A percentile compares a stretch with the other conserved stretches of the same genome.
Evolutionary conservation across 2,797 vertebrate genomes (phyloP).

Genomic region (Lithobates pipiens): DNA sequence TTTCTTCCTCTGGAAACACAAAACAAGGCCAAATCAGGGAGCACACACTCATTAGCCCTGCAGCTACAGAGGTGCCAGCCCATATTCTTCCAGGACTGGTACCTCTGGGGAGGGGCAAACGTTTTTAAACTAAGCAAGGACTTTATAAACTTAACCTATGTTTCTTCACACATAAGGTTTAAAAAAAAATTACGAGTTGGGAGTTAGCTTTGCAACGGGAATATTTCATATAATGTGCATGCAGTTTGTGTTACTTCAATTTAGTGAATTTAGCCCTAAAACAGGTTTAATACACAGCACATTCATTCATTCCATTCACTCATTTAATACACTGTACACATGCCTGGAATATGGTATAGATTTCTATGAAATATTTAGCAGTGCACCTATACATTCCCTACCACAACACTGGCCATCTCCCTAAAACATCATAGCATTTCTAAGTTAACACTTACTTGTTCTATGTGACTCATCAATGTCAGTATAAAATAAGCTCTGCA

Average conservation of each 20-base stretch:
- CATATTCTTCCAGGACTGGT: too few species aligned
- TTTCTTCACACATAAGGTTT: too few species aligned
- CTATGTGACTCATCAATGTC: constrained; percentile 67
- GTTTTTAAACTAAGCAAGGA: too few species aligned
- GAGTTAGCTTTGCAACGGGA: too few species aligned
- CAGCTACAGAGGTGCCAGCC: too few species aligned
- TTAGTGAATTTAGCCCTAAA: constrained; percentile 64
- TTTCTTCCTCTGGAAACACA: too few species aligned
- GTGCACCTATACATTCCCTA: constrained; percentile 65
- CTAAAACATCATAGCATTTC: constrained; percentile 68
- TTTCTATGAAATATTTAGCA: constrained; percentile 70
- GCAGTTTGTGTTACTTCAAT: neutral
- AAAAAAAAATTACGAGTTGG: too few species aligned
- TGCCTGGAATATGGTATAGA: constrained; percentile 79
- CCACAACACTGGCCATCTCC: constrained; percentile 73
- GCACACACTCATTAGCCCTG: too few species aligned
- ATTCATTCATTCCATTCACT: constrained; percentile 66
- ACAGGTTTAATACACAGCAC: constrained; percentile 80
- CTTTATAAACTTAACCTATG: too few species aligned
- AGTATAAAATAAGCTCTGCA: constrained; percentile 70
- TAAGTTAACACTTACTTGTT: constrained; percentile 69
- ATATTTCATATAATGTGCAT: neutral
- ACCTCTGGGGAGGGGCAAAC: too few species aligned
- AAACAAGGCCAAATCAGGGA: too few species aligned
- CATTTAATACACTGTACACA: constrained; percentile 76